These are phyloP conservation scores for Lutjanus argentimaculatus DNA, from an alignment of 2,797 vertebrate species.

Conservation along the genomic window DNA sequence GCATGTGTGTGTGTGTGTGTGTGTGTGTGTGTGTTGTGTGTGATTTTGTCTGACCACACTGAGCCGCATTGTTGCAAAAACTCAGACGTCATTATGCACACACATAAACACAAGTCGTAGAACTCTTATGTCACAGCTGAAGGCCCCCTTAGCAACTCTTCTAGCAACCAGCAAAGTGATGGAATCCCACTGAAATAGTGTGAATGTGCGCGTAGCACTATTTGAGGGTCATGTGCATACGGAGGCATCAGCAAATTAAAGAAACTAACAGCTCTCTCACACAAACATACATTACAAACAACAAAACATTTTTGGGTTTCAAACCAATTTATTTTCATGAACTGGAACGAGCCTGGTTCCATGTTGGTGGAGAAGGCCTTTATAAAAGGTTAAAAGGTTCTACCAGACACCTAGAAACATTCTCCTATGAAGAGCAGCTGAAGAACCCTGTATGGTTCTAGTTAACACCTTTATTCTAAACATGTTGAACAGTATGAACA, in stretches of 20 bases:
- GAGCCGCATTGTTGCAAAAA: slow-evolving; percentile 20
- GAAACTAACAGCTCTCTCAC: background rate
- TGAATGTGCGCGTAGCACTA: slow-evolving; percentile 5
- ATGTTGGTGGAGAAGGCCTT: too few species aligned
- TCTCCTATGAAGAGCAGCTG: too few species aligned
- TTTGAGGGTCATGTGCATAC: background rate
- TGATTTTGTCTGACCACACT: background rate
- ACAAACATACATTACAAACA: background rate
- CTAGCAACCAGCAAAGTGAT: slow-evolving; percentile 22
- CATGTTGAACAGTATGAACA: too few species aligned
- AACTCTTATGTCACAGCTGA: slow-evolving; percentile 41
- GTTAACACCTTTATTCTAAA: too few species aligned
- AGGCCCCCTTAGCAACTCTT: slow-evolving; percentile 26
- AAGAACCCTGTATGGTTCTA: too few species aligned
- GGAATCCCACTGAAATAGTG: slow-evolving; percentile 40
- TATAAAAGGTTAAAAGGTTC: too few species aligned
- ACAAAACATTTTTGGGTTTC: too few species aligned
- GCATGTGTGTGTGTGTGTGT: background rate
- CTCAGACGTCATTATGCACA: slow-evolving; percentile 34
- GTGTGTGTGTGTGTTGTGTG: background rate
- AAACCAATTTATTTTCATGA: too few species aligned
- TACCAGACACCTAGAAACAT: too few species aligned
- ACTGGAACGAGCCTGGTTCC: too few species aligned
- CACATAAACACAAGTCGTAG: slow-evolving; percentile 35
- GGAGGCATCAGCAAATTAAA: background rate